Evolutionary conservation across 2,888 invertebrate genomes (phyloP), one percentile per base, ranked within the genome.

Genomic region (Laspeyria flexula): DNA sequence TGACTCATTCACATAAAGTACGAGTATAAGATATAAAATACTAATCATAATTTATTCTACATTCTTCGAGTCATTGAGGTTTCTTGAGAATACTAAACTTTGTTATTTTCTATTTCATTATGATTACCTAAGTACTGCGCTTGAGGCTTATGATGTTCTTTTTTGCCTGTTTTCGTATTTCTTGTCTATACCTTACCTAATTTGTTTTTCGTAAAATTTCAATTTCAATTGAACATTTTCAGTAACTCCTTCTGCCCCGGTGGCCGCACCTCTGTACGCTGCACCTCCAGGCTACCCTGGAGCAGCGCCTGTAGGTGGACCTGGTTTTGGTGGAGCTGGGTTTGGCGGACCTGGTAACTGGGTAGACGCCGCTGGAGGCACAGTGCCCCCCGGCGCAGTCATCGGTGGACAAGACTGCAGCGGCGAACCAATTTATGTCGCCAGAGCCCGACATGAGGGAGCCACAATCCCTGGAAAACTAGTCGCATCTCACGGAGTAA

Each of bases 401-500:
- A 88, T 94, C 5, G 96, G 94, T 1, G 95, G 96, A 6, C 93
- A 91, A 58, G 94, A 94, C 78, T 78, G 79, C 57, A 85, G 75
- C 18, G 94, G 94, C 18, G 94, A 94, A 70, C 93, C 93, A 3
- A 68, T 96, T 27, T 96, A 93, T 79, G 94, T 96, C 0, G 95
- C 95, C 25, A 93, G 97, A 63, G 96, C 96, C 0, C 91, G 92
- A 41, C 96, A 96, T 77, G 96, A 96, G 72, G 97, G 96, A 10
- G 96, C 95, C 42, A 81, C 96, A 34, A 92, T 97, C 60, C 97
- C 97, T 39, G 97, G 97, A 45, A 97, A 97, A 85, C 83, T 96
- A 33, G 93, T 95, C 44, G 93, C 95, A 4, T 95, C 96, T 10
- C 97, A 97, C 76, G 95, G 96, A 18, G 95, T 95, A 33, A 95